These are phyloP conservation scores for Drosophila rellima DNA, from an alignment of 2,888 invertebrate genomes.

Conservation along the genomic window DNA sequence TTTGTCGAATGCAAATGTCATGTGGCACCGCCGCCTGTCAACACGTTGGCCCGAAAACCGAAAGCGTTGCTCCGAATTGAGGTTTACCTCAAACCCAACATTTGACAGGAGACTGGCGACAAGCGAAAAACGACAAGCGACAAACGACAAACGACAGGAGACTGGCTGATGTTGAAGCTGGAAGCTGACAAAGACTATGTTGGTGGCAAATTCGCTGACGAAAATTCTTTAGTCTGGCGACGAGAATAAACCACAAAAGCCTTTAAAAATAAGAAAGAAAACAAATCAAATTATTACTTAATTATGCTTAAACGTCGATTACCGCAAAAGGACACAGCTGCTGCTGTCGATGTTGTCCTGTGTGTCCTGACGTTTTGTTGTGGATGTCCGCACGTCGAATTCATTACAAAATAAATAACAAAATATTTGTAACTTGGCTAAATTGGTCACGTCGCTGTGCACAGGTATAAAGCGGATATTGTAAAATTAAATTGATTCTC, in stretches of 20 bases:
- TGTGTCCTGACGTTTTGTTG: constrained; percentile 23
- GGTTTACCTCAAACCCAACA: constrained; percentile 54
- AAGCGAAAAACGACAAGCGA: neutral
- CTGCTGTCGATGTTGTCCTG: constrained; percentile 3
- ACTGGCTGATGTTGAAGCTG: constrained; percentile 1
- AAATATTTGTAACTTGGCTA: constrained; percentile 74
- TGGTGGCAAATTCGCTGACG: constrained; percentile 4
- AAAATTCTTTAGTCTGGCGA: constrained; percentile 1
- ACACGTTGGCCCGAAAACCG: constrained; percentile 41
- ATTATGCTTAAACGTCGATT: constrained; percentile 72
- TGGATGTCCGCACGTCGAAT: constrained; percentile 58
- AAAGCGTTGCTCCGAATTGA: constrained; percentile 42
- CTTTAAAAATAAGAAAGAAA: constrained; percentile 31
- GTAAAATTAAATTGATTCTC: constrained; percentile 80
- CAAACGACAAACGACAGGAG: neutral
- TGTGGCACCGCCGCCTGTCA: constrained; percentile 52
- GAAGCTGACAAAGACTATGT: constrained; percentile 15
- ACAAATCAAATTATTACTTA: constrained; percentile 75
- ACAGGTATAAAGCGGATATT: constrained; percentile 77
- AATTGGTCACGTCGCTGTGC: constrained; percentile 74
- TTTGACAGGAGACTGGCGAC: constrained; percentile 42
- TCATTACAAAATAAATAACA: constrained; percentile 74
- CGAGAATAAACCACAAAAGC: constrained; percentile 10
- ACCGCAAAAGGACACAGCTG: constrained; percentile 54
- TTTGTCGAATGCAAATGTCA: constrained; percentile 55